These are phyloP conservation scores for Microtus agrestis DNA, from an alignment of 2,797 vertebrate genomes.

Conservation along the genomic window DNA sequence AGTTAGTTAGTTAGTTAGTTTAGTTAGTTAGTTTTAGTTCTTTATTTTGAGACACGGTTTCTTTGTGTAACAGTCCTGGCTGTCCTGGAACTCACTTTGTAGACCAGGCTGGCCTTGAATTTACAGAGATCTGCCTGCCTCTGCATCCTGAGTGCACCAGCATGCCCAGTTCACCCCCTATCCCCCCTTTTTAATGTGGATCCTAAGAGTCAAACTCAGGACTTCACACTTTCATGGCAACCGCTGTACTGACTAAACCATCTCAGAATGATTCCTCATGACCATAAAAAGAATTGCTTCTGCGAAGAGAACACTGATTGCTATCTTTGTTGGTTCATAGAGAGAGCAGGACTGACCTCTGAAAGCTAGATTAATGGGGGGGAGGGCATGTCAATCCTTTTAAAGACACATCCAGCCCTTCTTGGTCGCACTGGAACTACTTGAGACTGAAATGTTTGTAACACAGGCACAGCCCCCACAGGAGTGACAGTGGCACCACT, in stretches of 20 bases:
- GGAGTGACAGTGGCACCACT: accelerated
- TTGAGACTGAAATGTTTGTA: background rate
- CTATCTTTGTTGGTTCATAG: background rate
- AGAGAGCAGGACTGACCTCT: background rate
- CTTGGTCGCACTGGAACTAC: background rate
- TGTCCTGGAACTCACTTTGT: background rate
- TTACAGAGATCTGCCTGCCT: background rate
- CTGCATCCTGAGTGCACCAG: background rate
- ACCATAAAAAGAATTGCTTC: background rate
- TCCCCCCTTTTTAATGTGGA: background rate
- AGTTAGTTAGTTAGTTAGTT: background rate
- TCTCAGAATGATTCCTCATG: background rate
- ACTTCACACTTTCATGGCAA: background rate
- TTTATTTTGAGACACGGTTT: background rate
- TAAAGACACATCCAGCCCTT: background rate
- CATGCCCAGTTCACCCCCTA: too few relatives aligned
- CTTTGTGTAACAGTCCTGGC: too few relatives aligned
- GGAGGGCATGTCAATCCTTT: background rate
- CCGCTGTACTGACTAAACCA: background rate
- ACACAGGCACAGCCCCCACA: accelerated
- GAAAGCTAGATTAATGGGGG: background rate
- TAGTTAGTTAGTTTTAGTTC: background rate
- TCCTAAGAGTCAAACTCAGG: background rate
- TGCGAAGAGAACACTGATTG: background rate
- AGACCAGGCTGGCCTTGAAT: background rate